phyloP scores from a whole-genome alignment of 1,140 invertebrate species.

The Ceratitis capitata region DNA sequence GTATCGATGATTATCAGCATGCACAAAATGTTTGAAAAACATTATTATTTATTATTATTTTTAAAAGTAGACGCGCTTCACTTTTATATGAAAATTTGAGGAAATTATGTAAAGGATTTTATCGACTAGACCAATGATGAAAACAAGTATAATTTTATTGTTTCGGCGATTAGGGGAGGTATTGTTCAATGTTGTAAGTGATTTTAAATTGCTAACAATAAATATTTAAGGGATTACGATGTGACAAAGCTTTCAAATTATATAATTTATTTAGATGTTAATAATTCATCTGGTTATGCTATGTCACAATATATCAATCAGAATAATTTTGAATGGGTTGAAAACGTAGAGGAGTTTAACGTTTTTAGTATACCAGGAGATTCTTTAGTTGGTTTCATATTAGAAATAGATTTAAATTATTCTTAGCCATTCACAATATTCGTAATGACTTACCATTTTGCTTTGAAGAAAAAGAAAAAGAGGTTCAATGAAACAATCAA shows the following conservation, averaged over 20 bases:
- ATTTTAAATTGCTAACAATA: constrained; percentile 66
- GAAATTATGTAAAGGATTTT: too few species aligned
- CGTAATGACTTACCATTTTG: too few species aligned
- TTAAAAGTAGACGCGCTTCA: constrained; percentile 64
- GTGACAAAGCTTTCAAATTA: constrained; percentile 52
- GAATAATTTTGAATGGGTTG: too few species aligned
- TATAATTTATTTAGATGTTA: constrained; percentile 67
- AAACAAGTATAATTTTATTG: constrained; percentile 64
- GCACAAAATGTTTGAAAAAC: constrained; percentile 62
- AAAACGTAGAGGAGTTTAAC: too few species aligned
- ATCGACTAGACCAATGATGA: constrained; percentile 67
- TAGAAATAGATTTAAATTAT: constrained; percentile 66
- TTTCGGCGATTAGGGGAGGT: too few species aligned
- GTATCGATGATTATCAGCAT: constrained; percentile 65
- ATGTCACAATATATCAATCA: constrained; percentile 66
- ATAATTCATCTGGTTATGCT: constrained; percentile 69
- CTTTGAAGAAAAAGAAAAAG: constrained; percentile 65
- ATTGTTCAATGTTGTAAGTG: constrained; percentile 60
- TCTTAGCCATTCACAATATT: too few species aligned
- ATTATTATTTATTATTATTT: constrained; percentile 67
- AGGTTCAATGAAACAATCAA: constrained; percentile 46
- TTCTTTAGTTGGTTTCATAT: constrained; percentile 66
- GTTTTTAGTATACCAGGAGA: too few species aligned
- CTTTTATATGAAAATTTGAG: constrained; percentile 59
- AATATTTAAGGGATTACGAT: constrained; percentile 65